Evolutionary conservation across 2,797 vertebrate genomes (phyloP), one percentile per base, ranked within the genome.

Genomic region (Manis pentadactyla): DNA sequence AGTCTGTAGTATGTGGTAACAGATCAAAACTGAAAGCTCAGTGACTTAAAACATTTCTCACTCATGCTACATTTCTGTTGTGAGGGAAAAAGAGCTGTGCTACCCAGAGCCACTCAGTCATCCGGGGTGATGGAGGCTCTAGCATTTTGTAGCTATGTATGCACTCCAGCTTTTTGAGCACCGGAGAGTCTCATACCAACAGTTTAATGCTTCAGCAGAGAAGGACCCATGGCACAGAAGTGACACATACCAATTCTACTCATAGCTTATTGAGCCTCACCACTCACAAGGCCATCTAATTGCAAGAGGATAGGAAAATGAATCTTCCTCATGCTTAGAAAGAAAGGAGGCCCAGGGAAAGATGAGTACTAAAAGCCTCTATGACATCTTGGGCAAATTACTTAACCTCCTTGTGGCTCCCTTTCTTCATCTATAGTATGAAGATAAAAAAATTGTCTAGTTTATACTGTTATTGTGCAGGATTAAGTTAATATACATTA

Each of bases 1-100:
- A 49, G 18, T 83, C 46, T 74, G 18, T 19, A 83, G 68, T 31
- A 49, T 57, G 57, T 74, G 19, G 27, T 39, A 94, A 89, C 37
- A 51, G 46, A 61, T 89, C 34, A 90, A 92, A 94, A 42, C 15
- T 3, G 27, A 92, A 94, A 92, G 46, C 25, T 79, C 51, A 59
- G 17, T 39, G 37, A 19, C 29, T 64, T 88, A 46, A 90, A 64
- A 69, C 34, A 7, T 57, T 91, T 92, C n/a, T 49, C 78, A 34
- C 18, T 74, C 29, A 19, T 19, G 34, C 34, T 82, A 53, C 17
- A 49, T 84, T 86, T 81, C 68, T 29, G 25, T 42, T 27, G 7
- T 83, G 69, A 39, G 39, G 51, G n/a, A 71, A n/a, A 69, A 12
- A 53, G 42, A 68, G 31, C 55, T 81, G 39, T 87, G 75, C 6